phyloP scores from a whole-genome alignment of 1,140 invertebrate species.

The Callitettix versicolor region DNA sequence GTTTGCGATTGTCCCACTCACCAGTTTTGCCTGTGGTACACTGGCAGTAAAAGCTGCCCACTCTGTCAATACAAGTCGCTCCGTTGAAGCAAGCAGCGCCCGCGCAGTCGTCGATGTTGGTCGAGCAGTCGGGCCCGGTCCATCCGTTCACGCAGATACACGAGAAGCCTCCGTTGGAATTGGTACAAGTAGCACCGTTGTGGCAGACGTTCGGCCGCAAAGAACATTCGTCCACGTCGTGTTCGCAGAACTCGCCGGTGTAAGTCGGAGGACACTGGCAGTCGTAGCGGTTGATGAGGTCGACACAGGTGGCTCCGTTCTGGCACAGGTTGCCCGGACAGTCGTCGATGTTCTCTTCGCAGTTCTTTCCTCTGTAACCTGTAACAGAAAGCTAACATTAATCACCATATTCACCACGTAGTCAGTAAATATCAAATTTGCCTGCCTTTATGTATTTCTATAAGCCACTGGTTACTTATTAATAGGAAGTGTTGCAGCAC shows the following conservation, averaged over 20 bases:
- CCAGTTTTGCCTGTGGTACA: conserved; percentile 93
- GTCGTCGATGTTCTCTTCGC: conserved; percentile 85
- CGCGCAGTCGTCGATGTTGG: conserved; percentile 89
- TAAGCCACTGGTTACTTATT: no score
- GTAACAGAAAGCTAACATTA: conserved; percentile 32
- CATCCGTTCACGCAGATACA: conserved; percentile 96
- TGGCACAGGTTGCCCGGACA: conserved; percentile 80
- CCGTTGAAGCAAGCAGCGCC: conserved; percentile 91
- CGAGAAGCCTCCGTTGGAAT: conserved; percentile 77
- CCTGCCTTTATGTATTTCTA: no score
- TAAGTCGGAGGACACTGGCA: conserved; percentile 81
- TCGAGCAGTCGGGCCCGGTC: conserved; percentile 80
- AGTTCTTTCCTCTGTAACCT: conserved; percentile 79
- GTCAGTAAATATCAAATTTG: no score
- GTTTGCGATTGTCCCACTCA: conserved; percentile 38
- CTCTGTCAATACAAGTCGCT: conserved; percentile 89
- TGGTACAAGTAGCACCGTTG: conserved; percentile 90
- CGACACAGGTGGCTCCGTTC: conserved; percentile 82
- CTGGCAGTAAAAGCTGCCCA: conserved; percentile 88
- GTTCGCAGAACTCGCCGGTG: conserved; percentile 71
- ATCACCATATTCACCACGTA: no score
- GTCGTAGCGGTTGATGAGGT: conserved; percentile 75
- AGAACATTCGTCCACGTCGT: conserved; percentile 68
- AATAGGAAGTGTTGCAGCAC: no score
- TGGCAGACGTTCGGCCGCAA: conserved; percentile 74